Evolutionary conservation across 2,888 invertebrate species (phyloP), one percentile per base, ranked within the genome.

Genomic region (Drosophila percnosoma): DNA sequence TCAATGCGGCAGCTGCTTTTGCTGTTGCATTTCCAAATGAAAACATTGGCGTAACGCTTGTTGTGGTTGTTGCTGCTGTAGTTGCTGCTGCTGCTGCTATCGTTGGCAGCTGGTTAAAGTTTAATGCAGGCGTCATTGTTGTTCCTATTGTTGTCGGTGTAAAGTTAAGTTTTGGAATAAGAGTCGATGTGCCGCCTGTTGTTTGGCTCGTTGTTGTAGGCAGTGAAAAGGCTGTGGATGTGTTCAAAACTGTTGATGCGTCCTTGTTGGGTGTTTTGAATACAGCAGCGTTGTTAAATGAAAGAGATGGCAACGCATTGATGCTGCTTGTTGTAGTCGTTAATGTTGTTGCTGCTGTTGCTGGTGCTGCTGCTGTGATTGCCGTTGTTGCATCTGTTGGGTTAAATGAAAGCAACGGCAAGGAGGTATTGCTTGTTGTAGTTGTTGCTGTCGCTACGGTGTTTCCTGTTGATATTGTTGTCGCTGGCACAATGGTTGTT

Each of bases 391-490:
- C 15, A 10, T 38, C 6, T 21, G 11, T 29, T 33, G 15, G 51
- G 18, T n/a, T 55, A 13, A 55, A 38, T 34, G 55, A 55, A 38
- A 55, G 13, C 38, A 38, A 29, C 27, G 38, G 38, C 27, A n/a
- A 36, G n/a, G 27, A 38, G 57, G 40, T 29, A 29, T 57, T 29
- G 13, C 15, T 27, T 42, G 66, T 33, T n/a, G 70, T 29, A 40
- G 73, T 42, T 29, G 38, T 60, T n/a, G 71, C 11, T 11, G 55
- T 60, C 21, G 71, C 66, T 52, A 72, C 59, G 10, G 53, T 64
- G 34, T 48, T 49, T 59, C 57, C 29, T 54, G 68, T 31, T 48
- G 68, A 27, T 38, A 13, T 27, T 55, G 34, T 29, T 27, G 66
- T 7, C 21, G 57, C 38, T 6, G 75, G 15, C 33, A 29, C 10